A percentile compares a stretch with the other conserved stretches of the same genome.
These are phyloP conservation scores for Whitmania pigra DNA, from an alignment of 1,140 invertebrate genomes.

Conservation along the genomic window DNA sequence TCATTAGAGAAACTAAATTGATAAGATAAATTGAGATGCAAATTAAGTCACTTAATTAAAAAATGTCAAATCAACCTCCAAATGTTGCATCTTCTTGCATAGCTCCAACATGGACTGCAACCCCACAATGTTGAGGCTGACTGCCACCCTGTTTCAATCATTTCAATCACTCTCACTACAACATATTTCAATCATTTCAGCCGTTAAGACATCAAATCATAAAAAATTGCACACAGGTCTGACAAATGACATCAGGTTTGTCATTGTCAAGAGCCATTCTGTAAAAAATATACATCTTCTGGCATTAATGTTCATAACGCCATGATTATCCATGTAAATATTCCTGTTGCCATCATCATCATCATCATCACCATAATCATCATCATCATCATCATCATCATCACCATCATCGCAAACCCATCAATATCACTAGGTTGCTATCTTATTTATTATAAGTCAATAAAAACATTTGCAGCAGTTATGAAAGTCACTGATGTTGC, in stretches of 20 bases:
- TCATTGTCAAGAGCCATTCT: background rate
- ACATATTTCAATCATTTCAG: too few species aligned
- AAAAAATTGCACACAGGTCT: constrained; percentile 1
- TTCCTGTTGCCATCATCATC: background rate
- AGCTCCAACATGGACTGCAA: background rate
- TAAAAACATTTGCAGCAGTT: too few species aligned
- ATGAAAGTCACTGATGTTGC: too few species aligned
- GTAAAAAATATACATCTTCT: background rate
- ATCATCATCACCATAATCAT: too few species aligned
- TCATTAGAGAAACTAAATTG: too few species aligned
- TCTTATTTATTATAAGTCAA: background rate
- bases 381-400: too few species aligned
- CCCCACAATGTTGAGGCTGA: constrained; percentile 14
- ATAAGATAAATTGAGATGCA: too few species aligned
- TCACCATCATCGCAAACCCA: too few species aligned
- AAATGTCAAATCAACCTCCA: background rate
- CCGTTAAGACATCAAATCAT: background rate
- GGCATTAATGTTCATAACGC: background rate
- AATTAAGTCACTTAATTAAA: too few species aligned
- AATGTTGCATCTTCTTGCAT: constrained; percentile 14
- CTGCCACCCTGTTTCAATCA: background rate
- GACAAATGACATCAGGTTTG: background rate
- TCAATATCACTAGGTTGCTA: too few species aligned
- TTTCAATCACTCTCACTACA: background rate
- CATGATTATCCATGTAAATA: background rate